These are phyloP conservation scores for Lerista edwardsae DNA, from an alignment of 2,797 vertebrate species.

Conservation along the genomic window DNA sequence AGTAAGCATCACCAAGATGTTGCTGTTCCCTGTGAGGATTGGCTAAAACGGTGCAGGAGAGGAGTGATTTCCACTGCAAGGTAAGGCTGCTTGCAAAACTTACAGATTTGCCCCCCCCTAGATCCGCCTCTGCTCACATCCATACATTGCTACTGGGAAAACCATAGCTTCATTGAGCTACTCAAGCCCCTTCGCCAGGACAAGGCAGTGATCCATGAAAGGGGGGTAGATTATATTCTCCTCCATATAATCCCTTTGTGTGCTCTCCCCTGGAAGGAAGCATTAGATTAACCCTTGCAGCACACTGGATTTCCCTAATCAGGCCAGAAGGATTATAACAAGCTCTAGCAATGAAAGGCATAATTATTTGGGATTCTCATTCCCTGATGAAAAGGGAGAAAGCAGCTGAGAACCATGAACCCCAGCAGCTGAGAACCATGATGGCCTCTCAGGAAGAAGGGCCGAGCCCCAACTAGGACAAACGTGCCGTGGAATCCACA, in stretches of 20 bases:
- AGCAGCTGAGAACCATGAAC: no score
- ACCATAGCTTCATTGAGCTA: no score
- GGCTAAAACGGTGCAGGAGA: no score
- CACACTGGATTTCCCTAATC: slow-evolving; percentile 63
- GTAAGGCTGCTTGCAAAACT: no score
- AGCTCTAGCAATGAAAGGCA: slow-evolving; percentile 62
- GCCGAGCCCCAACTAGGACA: neutral
- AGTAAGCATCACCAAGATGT: no score
- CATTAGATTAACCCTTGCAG: slow-evolving; percentile 55
- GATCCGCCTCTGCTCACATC: no score
- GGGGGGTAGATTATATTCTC: slow-evolving; percentile 62
- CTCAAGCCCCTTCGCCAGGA: no score
- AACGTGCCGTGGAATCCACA: neutral
- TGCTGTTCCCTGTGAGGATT: no score
- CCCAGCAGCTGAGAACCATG: neutral
- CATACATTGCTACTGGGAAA: no score
- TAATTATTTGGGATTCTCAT: slow-evolving; percentile 56
- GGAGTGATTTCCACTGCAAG: no score
- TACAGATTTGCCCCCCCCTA: no score
- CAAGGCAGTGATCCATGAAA: no score
- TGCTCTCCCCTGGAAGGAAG: slow-evolving; percentile 50
- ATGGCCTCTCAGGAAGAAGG: neutral
- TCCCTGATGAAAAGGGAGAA: slow-evolving; percentile 16
- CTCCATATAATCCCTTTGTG: slow-evolving; percentile 62
- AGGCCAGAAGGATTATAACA: slow-evolving; percentile 56